Conservation (phyloP, 2,797 vertebrate genomes). For the Gymnopithys bicolor region DNA sequence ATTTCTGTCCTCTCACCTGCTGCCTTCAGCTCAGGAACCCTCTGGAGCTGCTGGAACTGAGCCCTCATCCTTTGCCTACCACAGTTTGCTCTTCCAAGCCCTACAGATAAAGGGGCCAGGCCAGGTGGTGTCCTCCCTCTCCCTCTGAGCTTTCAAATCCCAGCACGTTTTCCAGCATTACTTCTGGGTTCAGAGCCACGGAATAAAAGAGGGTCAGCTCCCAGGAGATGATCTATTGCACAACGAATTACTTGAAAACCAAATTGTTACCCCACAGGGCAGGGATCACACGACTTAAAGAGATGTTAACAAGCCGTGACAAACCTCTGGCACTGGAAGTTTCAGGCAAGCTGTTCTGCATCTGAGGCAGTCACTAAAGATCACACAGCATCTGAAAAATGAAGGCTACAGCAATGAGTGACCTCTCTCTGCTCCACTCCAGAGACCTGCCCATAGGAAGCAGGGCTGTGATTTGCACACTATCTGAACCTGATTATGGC, state of each 20-base stretch:
- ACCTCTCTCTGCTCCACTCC: conserved; percentile 46
- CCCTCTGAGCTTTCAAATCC: neutral
- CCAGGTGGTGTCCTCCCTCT: neutral
- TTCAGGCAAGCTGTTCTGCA: conserved; percentile 63
- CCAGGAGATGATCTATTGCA: conserved; percentile 32
- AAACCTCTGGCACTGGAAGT: conserved; percentile 38
- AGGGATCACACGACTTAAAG: conserved; percentile 53
- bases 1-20: neutral
- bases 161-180: neutral
- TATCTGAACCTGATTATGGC: conserved; percentile 65
- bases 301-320: conserved; percentile 59
- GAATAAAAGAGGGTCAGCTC: neutral
- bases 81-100: neutral
- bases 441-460: conserved; percentile 51
- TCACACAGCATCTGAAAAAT: conserved; percentile 58
- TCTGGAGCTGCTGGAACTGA: neutral
- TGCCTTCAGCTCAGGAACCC: neutral
- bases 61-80: neutral
- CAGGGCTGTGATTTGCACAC: conserved; percentile 53
- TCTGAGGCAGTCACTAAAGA: conserved; percentile 56
- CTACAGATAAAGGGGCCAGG: neutral
- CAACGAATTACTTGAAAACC: conserved; percentile 21
- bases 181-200: neutral
- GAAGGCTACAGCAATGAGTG: neutral
- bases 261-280: conserved; percentile 28